These are phyloP conservation scores for Linepithema humile DNA, from an alignment of 1,140 invertebrate species.

Conservation along the genomic window DNA sequence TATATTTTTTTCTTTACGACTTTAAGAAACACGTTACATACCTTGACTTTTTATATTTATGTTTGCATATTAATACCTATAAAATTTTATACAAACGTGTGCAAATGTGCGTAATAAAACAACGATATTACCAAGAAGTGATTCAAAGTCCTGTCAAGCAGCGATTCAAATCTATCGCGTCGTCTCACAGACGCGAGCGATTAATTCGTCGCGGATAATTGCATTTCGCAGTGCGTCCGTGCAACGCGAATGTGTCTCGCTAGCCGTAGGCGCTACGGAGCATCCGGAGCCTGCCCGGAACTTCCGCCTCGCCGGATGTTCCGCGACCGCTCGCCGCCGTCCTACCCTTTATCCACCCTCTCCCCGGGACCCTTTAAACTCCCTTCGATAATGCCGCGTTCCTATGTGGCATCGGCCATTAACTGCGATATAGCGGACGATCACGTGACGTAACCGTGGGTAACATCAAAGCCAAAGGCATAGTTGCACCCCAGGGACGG, in stretches of 20 bases:
- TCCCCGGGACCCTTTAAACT: slow-evolving; percentile 24
- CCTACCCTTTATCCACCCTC: slow-evolving; percentile 26
- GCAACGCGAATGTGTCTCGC: slow-evolving; percentile 61
- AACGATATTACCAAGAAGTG: too few relatives aligned
- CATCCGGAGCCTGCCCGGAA: slow-evolving; percentile 62
- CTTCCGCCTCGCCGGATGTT: slow-evolving; percentile 44
- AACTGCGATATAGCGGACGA: slow-evolving; percentile 78
- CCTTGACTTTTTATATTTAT: too few relatives aligned
- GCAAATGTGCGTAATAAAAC: too few relatives aligned
- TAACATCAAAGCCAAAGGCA: slow-evolving; percentile 85
- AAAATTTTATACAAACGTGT: too few relatives aligned
- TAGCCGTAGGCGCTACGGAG: slow-evolving; percentile 65
- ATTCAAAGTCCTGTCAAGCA: neutral
- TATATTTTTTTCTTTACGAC: too few relatives aligned
- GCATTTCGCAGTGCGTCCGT: slow-evolving; percentile 77
- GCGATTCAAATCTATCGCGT: neutral
- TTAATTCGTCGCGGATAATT: slow-evolving; percentile 76
- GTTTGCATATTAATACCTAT: too few relatives aligned
- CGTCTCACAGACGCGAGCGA: slow-evolving; percentile 33
- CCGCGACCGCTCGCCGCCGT: slow-evolving; percentile 32
- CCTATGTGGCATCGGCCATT: slow-evolving; percentile 77
- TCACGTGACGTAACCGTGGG: slow-evolving; percentile 75
- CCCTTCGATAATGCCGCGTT: slow-evolving; percentile 63
- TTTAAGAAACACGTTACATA: too few relatives aligned
- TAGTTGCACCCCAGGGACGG: slow-evolving; percentile 79